Evolutionary conservation across 2,888 invertebrate genomes (phyloP), one percentile per base, ranked within the genome.

Genomic region (Latheticus oryzae): DNA sequence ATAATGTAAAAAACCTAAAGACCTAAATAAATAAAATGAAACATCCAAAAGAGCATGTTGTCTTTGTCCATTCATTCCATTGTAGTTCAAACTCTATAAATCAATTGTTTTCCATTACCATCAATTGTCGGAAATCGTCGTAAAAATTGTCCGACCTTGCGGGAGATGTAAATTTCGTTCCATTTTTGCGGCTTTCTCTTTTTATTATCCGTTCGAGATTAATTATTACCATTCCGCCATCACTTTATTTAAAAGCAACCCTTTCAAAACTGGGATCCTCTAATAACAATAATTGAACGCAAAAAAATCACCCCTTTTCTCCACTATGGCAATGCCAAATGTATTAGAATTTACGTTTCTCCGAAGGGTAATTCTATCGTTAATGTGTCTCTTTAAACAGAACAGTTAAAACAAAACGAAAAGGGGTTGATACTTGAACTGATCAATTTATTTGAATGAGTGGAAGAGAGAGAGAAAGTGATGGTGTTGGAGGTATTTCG

Each of bases 341-440:
- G 70, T 74, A 75, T 75, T 75, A 75, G 73, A 74, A 75, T 75
- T 71, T 75, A 75, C 74, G 74, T 73, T 74, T 67, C 75, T 75
- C 75, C 62, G 62, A 72, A 74, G 75, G 73, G 73, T 71, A 70
- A 73, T 75, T 72, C 68, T 67, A 68, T 71, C 70, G 70, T 71
- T 75, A 74, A 75, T 75, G 75, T 57, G 57, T 57, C 57, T 75
- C 73, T 70, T 74, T 66, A 70, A 73, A 67, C 68, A 68, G 58
- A 61, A 65, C 71, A 68, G 69, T 70, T 73, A 67, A 73, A 74
- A 75, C 73, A 73, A 75, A 73, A 70, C 71, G 67, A 70, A 70
- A n/a, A 68, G 69, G 73, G 72, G 70, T 71, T 64, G 65, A 67
- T 64, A 71, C 70, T 45, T 30, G 37, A 48, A 54, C 33, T 51